phyloP scores from a whole-genome alignment of 2,888 invertebrate species.

The Microdon myrmicae region DNA sequence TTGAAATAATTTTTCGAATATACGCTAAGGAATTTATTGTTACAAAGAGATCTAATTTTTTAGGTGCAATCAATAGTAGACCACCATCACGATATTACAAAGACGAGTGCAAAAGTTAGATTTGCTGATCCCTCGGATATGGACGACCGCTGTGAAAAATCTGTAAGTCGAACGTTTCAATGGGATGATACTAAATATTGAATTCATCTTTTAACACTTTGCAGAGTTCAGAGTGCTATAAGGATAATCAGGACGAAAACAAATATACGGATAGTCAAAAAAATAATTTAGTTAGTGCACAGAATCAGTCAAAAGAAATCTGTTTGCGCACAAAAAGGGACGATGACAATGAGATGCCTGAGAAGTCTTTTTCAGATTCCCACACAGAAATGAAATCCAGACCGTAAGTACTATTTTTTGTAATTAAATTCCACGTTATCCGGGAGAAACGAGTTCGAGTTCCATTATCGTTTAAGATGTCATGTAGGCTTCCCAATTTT shows the following conservation, averaged over 20 bases:
- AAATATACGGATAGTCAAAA: conserved; percentile 50
- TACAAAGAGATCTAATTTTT: conserved; percentile 13
- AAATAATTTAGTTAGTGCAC: conserved; percentile 36
- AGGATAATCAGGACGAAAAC: conserved; percentile 52
- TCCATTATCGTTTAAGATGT: no score
- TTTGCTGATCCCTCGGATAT: conserved; percentile 76
- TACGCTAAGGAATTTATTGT: conserved; percentile 11
- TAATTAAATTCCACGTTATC: not conserved
- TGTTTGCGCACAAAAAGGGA: conserved; percentile 37
- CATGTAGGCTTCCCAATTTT: no score
- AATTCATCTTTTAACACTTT: not conserved
- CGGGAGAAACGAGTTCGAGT: no score
- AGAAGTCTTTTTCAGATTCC: conserved; percentile 38
- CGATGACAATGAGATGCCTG: conserved; percentile 47
- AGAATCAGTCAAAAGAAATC: conserved; percentile 42
- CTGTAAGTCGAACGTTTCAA: no score
- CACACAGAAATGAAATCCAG: conserved; percentile 42
- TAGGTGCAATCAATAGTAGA: conserved; percentile 95
- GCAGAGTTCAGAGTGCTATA: conserved; percentile 49
- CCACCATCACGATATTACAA: conserved; percentile 83
- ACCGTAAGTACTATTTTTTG: conserved; percentile 38
- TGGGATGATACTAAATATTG: not conserved
- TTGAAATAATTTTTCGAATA: not conserved
- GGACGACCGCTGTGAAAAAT: conserved; percentile 39
- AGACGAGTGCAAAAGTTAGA: conserved; percentile 85